Conservation (phyloP, 2,888 invertebrate genomes). For the Melangyna quadrimaculata region DNA sequence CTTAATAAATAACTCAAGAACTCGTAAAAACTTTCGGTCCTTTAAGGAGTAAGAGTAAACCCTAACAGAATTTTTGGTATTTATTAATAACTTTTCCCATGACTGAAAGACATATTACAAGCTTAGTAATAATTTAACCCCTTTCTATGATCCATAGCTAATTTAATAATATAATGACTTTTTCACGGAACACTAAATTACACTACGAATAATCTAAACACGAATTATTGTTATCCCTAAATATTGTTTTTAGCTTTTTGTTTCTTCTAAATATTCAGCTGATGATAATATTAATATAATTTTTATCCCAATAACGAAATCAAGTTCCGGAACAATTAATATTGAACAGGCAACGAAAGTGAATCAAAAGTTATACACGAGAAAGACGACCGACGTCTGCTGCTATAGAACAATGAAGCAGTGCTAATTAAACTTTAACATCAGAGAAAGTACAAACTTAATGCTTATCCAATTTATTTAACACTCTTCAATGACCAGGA, state of each 20-base stretch:
- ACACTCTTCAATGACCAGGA: conserved; percentile 25
- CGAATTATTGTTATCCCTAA: background rate
- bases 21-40: too few relatives aligned
- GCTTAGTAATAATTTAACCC: background rate
- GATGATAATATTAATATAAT: background rate
- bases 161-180: background rate
- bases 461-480: conserved; percentile 37
- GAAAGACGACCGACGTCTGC: background rate
- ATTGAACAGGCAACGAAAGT: background rate
- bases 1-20: background rate
- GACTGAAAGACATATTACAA: background rate
- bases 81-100: background rate
- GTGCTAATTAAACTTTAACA: conserved; percentile 36
- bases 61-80: background rate
- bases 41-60: background rate
- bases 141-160: conserved; percentile 1
- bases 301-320: conserved; percentile 15
- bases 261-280: background rate
- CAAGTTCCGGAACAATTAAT: conserved; percentile 20
- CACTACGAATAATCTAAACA: background rate
- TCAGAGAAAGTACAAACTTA: conserved; percentile 16
- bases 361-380: conserved; percentile 2
- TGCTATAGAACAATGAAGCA: conserved; percentile 3
- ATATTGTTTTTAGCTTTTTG: background rate
- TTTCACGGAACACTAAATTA: background rate